A percentile compares a stretch with the other conserved stretches of the same genome.
phyloP scores from a whole-genome alignment of 2,888 invertebrate species.

The Heliconius ethilla region DNA sequence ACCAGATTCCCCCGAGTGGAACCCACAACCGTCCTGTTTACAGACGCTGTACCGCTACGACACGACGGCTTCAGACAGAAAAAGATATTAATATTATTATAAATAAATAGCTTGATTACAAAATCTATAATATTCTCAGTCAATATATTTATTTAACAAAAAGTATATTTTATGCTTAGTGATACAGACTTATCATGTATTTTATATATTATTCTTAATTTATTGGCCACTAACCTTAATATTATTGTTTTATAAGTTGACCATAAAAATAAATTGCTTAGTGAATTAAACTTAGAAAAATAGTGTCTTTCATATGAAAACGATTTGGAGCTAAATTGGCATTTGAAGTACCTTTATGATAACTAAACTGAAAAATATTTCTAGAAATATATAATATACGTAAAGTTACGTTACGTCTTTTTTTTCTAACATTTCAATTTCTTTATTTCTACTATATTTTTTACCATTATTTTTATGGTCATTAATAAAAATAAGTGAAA shows the following conservation, averaged over 20 bases:
- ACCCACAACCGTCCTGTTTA: neutral
- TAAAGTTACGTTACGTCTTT: no score
- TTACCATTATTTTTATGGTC: conserved; percentile 38
- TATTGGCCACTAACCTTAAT: conserved; percentile 42
- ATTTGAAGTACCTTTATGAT: neutral
- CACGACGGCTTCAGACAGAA: neutral
- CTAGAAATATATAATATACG: neutral
- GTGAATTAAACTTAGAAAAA: neutral
- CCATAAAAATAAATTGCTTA: conserved; percentile 31
- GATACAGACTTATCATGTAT: conserved; percentile 25
- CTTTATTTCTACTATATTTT: no score
- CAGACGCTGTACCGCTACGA: neutral
- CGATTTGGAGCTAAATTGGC: neutral
- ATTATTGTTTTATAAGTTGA: conserved; percentile 18
- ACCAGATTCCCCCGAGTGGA: neutral
- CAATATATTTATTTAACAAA: conserved; percentile 58
- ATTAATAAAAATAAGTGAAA: conserved; percentile 62
- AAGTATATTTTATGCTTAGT: conserved; percentile 40
- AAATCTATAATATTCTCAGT: conserved; percentile 58
- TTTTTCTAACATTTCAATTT: neutral
- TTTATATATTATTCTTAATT: conserved; percentile 31
- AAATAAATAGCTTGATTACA: conserved; percentile 27
- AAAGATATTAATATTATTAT: neutral
- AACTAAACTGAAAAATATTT: neutral
- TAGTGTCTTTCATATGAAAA: neutral